A percentile compares a stretch with the other conserved stretches of the same genome.
Evolutionary conservation across 1,140 invertebrate species (phyloP).

Genomic region (Augochlora pura): DNA sequence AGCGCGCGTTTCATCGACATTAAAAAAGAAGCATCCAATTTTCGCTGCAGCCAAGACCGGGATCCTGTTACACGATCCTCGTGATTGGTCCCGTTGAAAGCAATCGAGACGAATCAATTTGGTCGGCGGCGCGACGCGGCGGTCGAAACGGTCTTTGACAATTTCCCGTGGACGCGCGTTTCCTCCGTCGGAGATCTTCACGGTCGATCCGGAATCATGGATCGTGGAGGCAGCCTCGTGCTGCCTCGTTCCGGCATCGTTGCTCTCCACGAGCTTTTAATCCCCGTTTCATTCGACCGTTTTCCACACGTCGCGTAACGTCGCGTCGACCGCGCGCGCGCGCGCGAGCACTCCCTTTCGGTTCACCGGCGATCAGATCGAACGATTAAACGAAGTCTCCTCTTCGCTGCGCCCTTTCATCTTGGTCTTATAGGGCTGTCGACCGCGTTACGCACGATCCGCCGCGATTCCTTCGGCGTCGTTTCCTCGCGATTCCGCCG

Average conservation of each 20-base stretch:
- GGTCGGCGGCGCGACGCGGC: too few relatives aligned
- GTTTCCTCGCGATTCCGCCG: not conserved
- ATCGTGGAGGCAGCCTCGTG: not conserved
- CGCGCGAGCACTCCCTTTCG: conserved; percentile 1
- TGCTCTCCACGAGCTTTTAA: not conserved
- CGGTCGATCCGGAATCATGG: conserved; percentile 2
- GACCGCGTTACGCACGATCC: conserved; percentile 4
- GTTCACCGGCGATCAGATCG: not conserved
- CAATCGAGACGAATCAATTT: too few relatives aligned
- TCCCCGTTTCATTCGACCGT: not conserved
- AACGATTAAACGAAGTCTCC: not conserved
- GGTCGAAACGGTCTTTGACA: too few relatives aligned
- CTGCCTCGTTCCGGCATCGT: not conserved
- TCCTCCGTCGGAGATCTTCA: too few relatives aligned
- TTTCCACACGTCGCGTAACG: not conserved
- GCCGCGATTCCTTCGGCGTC: not conserved
- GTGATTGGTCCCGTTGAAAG: too few relatives aligned
- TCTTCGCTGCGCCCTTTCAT: not conserved
- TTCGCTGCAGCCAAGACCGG: too few relatives aligned
- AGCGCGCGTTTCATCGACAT: too few relatives aligned
- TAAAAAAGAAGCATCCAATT: too few relatives aligned
- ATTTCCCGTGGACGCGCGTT: too few relatives aligned
- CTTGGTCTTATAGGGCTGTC: not conserved
- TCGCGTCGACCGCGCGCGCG: too few relatives aligned
- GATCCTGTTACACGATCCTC: too few relatives aligned